Evolutionary conservation across 2,113 vertebrate species (phyloP).

Genomic region (Grus americana): DNA sequence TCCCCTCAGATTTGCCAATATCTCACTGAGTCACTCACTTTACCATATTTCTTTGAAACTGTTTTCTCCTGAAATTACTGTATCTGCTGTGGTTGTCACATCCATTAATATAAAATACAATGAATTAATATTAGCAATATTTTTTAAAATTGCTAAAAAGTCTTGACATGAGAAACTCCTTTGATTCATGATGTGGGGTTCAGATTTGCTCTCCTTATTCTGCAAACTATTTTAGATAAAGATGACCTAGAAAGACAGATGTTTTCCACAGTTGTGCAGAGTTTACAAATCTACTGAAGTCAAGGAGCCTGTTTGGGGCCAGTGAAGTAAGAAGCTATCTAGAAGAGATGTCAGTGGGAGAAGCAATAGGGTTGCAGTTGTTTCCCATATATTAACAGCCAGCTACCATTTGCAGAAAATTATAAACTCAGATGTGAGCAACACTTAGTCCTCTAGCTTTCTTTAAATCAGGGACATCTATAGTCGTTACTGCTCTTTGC

Average conservation of each 20-base stretch:
- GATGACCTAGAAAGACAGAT: background rate
- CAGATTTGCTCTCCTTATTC: background rate
- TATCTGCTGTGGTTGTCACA: slow-evolving; percentile 42
- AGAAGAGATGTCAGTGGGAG: background rate
- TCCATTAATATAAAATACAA: slow-evolving; percentile 33
- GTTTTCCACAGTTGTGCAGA: background rate
- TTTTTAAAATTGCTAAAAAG: background rate
- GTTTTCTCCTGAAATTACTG: slow-evolving; percentile 43
- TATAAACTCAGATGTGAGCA: slow-evolving; percentile 10
- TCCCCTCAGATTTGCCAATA: slow-evolving; percentile 35
- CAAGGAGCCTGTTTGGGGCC: background rate
- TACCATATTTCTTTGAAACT: slow-evolving; percentile 47
- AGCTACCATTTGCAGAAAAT: background rate
- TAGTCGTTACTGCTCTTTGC: background rate
- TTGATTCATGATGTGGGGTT: background rate
- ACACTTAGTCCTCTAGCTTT: background rate
- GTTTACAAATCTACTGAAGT: background rate
- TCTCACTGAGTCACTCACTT: slow-evolving; percentile 29
- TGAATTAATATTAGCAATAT: slow-evolving; percentile 19
- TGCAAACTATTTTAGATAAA: slow-evolving; percentile 1
- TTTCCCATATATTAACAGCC: background rate
- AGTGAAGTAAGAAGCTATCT: background rate
- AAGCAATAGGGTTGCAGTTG: background rate
- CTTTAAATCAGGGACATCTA: slow-evolving; percentile 6
- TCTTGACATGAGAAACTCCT: background rate